A percentile compares a stretch with the other conserved stretches of the same genome.
These are phyloP conservation scores for Labeo catla DNA, from an alignment of 2,113 vertebrate genomes.

Conservation along the genomic window DNA sequence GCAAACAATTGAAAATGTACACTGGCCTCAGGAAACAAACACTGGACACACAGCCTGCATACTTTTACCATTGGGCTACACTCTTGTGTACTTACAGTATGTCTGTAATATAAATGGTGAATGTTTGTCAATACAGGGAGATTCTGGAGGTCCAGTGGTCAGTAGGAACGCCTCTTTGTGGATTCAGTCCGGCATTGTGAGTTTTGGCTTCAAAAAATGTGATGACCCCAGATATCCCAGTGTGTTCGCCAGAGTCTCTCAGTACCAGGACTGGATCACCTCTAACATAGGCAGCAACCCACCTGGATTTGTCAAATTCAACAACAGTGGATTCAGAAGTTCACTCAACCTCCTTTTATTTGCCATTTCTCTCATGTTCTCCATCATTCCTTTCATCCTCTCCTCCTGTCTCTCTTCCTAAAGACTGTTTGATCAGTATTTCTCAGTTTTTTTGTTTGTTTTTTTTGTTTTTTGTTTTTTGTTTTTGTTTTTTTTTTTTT, in stretches of 20 bases:
- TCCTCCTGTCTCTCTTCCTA: neutral
- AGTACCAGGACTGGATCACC: conserved; percentile 78
- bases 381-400: neutral
- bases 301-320: conserved; percentile 39
- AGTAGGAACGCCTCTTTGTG: conserved; percentile 71
- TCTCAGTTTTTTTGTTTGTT: too few relatives aligned
- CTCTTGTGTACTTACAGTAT: neutral
- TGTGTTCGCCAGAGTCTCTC: conserved; percentile 79
- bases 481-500: neutral
- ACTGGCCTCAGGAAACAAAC: too few relatives aligned
- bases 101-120: neutral
- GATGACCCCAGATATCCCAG: conserved; percentile 79
- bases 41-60: neutral
- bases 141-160: conserved; percentile 84
- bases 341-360: too few relatives aligned
- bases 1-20: neutral
- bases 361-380: too few relatives aligned
- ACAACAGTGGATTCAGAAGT: too few relatives aligned
- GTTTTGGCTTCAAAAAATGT: conserved; percentile 76
- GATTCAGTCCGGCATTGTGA: conserved; percentile 83
- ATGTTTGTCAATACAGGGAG: conserved; percentile 70
- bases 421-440: neutral
- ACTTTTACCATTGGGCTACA: neutral
- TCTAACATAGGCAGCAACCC: neutral
- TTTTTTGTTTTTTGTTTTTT: too few relatives aligned